Evolutionary conservation across 2,797 vertebrate genomes (phyloP).

Genomic region (Rhincodon typus): DNA sequence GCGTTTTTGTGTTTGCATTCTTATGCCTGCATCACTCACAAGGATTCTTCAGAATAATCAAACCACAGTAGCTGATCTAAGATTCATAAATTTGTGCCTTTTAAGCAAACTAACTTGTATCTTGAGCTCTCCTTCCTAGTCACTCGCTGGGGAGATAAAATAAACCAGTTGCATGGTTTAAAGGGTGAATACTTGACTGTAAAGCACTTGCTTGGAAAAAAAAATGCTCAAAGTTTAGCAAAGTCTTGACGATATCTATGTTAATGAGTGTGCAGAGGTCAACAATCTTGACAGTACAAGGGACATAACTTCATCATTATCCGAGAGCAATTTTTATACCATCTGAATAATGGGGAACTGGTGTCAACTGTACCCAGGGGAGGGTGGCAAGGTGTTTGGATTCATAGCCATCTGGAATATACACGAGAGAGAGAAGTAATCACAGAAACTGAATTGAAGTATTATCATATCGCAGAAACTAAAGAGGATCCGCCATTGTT

Average conservation of each 20-base stretch:
- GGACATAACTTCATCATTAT: neutral
- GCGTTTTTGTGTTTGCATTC: neutral
- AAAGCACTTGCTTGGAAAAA: neutral
- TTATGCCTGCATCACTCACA: too few species aligned
- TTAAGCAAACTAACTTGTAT: neutral
- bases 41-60: neutral
- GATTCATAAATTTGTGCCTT: too few species aligned
- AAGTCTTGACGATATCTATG: neutral
- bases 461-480: too few species aligned
- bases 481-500: too few species aligned
- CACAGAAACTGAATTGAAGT: too few species aligned
- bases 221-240: neutral
- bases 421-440: too few species aligned
- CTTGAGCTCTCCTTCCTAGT: neutral
- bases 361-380: too few species aligned
- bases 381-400: too few species aligned
- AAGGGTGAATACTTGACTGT: neutral
- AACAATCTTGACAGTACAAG: neutral
- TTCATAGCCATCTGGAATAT: too few species aligned
- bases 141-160: neutral
- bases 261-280: neutral
- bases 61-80: too few species aligned
- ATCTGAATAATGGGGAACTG: neutral
- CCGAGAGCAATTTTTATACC: neutral
- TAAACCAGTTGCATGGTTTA: neutral